Conservation (phyloP, 2,888 invertebrate species). For the Eilema griseolum region DNA sequence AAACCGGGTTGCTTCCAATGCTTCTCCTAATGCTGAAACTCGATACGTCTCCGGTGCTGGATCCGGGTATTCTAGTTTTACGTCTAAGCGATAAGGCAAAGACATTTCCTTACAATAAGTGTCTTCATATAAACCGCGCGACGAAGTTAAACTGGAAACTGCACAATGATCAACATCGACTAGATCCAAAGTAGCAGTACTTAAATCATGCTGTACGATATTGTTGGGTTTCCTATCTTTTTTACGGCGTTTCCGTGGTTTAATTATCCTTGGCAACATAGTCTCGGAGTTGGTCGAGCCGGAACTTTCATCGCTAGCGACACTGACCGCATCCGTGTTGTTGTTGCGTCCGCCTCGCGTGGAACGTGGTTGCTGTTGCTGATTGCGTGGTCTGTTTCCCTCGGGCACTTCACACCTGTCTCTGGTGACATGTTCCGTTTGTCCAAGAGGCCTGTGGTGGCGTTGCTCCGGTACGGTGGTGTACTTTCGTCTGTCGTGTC, state of each 20-base stretch:
- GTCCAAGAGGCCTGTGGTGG: constrained; percentile 71
- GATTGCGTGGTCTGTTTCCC: constrained; percentile 77
- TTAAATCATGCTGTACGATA: constrained; percentile 80
- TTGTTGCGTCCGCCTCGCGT: constrained; percentile 79
- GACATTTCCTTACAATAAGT: constrained; percentile 83
- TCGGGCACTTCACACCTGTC: constrained; percentile 76
- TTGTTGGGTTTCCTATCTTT: constrained; percentile 93
- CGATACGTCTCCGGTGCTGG: constrained; percentile 76
- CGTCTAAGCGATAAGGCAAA: constrained; percentile 80
- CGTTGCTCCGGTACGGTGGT: constrained; percentile 77
- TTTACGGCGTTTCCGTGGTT: constrained; percentile 95
- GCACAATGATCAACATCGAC: constrained; percentile 82
- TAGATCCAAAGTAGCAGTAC: constrained; percentile 73
- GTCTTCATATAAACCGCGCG: constrained; percentile 81
- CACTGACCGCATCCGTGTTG: constrained; percentile 90
- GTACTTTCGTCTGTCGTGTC: constrained; percentile 86
- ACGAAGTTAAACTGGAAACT: constrained; percentile 69
- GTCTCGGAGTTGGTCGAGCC: constrained; percentile 89
- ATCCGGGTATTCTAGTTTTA: constrained; percentile 80
- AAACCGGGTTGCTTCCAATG: constrained; percentile 81
- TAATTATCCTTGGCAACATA: constrained; percentile 95
- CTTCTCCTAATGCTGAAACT: constrained; percentile 85
- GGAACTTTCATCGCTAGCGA: constrained; percentile 93
- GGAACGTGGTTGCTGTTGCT: constrained; percentile 78
- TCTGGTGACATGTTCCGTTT: constrained; percentile 68